These are phyloP conservation scores for Gasterosteus nipponicus DNA, from an alignment of 2,113 vertebrate genomes.

Conservation along the genomic window DNA sequence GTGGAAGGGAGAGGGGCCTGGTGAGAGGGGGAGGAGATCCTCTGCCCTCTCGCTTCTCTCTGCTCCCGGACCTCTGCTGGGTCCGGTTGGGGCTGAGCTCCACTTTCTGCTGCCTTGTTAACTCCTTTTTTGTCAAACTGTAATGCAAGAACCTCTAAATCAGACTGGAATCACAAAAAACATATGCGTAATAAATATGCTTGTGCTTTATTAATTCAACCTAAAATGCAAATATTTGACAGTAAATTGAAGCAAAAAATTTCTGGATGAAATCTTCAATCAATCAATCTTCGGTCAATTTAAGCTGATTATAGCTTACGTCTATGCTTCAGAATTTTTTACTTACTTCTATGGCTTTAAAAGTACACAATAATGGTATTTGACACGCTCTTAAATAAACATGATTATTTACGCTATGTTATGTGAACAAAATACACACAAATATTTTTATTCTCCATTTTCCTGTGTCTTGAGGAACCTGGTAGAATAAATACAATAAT, in stretches of 20 bases:
- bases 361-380: neutral
- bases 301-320: neutral
- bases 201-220: neutral
- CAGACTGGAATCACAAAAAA: conserved; percentile 1
- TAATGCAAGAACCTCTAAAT: neutral
- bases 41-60: conserved; percentile 56
- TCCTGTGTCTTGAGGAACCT: neutral
- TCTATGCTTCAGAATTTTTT: neutral
- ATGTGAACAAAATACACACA: neutral
- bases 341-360: neutral
- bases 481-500: neutral
- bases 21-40: conserved; percentile 22
- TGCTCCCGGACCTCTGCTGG: conserved; percentile 31
- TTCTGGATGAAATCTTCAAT: too few species aligned
- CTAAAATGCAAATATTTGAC: neutral
- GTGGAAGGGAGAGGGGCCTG: conserved; percentile 56
- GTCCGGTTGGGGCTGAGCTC: conserved; percentile 82
- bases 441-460: neutral
- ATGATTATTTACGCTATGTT: neutral
- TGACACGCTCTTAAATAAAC: neutral
- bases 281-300: too few species aligned
- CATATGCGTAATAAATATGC: neutral
- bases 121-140: conserved; percentile 76
- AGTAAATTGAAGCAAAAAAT: neutral
- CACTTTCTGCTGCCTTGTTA: conserved; percentile 82